Percentiles rank a stretch among this genome's conserved stretches.
Conservation (phyloP, 2,888 invertebrate genomes). For the Epirrita christyi region DNA sequence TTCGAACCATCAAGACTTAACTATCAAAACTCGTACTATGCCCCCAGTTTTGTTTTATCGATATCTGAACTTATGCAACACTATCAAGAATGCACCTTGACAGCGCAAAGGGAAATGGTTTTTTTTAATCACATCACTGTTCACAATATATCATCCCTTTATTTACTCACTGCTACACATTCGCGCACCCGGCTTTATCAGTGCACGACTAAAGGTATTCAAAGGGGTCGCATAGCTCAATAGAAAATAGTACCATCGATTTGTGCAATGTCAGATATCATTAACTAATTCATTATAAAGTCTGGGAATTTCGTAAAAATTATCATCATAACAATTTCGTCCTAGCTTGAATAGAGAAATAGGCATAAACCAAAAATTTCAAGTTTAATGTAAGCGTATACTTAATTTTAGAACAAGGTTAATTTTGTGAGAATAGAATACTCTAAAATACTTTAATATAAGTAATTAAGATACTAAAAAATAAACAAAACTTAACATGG, state of each 20-base stretch:
- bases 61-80: constrained; percentile 41
- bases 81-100: constrained; percentile 79
- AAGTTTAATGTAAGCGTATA: no score
- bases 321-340: neutral
- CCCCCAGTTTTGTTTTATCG: constrained; percentile 35
- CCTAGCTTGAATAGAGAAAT: neutral
- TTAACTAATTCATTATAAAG: constrained; percentile 45
- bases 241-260: constrained; percentile 51
- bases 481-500: no score
- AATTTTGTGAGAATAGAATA: no score
- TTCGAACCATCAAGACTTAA: no score
- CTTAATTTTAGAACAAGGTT: no score
- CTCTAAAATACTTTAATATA: no score
- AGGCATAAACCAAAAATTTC: neutral
- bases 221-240: constrained; percentile 52
- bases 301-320: constrained; percentile 48
- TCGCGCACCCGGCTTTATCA: constrained; percentile 75
- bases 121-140: constrained; percentile 77
- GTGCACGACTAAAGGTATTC: constrained; percentile 58
- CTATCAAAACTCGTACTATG: no score
- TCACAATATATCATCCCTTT: constrained; percentile 83
- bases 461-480: no score
- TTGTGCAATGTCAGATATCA: constrained; percentile 54
- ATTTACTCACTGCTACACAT: constrained; percentile 78
- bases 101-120: constrained; percentile 77